phyloP scores from a whole-genome alignment of 2,113 vertebrate species.

The Phylloscopus trochiloides region DNA sequence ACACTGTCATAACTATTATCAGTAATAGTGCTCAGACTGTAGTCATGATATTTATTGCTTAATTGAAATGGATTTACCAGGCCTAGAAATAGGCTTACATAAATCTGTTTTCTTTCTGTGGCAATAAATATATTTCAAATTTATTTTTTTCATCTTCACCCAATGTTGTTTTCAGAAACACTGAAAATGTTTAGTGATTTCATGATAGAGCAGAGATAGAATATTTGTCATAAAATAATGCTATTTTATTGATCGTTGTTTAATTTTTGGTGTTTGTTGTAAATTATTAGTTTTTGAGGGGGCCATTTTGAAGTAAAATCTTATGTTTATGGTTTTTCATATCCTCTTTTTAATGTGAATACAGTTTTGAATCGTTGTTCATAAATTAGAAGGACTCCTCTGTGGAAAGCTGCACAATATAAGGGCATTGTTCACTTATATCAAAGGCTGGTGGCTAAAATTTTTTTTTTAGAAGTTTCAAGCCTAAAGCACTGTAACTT shows the following conservation, averaged over 20 bases:
- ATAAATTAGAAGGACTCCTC: background rate
- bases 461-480: background rate
- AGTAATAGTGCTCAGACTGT: background rate
- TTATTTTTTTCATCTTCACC: background rate
- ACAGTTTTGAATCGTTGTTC: background rate
- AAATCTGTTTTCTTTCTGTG: background rate
- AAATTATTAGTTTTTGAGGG: background rate
- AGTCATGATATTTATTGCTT: constrained; percentile 18
- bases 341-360: background rate
- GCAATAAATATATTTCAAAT: background rate
- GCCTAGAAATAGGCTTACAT: background rate
- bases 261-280: background rate
- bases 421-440: background rate
- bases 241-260: background rate
- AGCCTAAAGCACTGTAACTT: background rate
- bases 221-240: background rate
- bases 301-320: background rate
- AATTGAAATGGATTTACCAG: constrained; percentile 32
- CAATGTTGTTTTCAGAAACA: background rate
- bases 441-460: background rate
- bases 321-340: background rate
- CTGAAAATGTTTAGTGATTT: background rate
- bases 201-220: background rate
- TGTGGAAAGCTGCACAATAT: background rate
- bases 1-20: constrained; percentile 3